Percentiles rank a stretch among this genome's conserved stretches.
Conservation (phyloP, 1,140 invertebrate species). For the Drosophila lowei region DNA sequence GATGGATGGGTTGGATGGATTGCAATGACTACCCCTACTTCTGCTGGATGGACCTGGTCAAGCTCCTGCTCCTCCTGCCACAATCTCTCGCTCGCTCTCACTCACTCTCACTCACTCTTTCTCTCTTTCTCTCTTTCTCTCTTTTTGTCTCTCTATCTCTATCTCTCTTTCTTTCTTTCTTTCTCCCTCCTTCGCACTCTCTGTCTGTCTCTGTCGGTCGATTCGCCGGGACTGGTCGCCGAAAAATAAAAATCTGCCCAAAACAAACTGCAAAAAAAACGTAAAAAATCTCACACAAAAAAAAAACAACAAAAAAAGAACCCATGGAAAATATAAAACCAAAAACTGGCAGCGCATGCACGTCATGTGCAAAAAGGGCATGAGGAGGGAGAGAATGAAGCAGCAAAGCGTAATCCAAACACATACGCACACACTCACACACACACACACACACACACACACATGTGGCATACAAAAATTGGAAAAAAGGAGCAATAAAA, state of each 20-base stretch:
- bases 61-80: constrained; percentile 34
- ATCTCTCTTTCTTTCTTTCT: constrained; percentile 20
- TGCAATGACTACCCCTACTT: constrained; percentile 66
- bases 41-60: constrained; percentile 49
- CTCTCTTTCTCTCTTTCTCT: neutral
- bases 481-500: constrained; percentile 32
- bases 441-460: constrained; percentile 14
- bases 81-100: constrained; percentile 16
- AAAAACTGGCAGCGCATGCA: constrained; percentile 38
- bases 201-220: constrained; percentile 40
- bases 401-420: constrained; percentile 77
- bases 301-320: constrained; percentile 20
- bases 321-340: constrained; percentile 15
- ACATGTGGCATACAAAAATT: constrained; percentile 7
- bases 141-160: neutral
- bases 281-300: constrained; percentile 52
- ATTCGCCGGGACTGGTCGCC: constrained; percentile 52
- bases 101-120: neutral
- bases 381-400: constrained; percentile 18
- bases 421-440: constrained; percentile 25
- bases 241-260: constrained; percentile 81
- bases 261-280: constrained; percentile 63
- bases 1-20: too few relatives aligned
- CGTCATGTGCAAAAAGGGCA: constrained; percentile 32
- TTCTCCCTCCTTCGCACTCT: constrained; percentile 13